Evolutionary conservation across 2,113 vertebrate genomes (phyloP).

Genomic region (Gymnorhina tibicen): DNA sequence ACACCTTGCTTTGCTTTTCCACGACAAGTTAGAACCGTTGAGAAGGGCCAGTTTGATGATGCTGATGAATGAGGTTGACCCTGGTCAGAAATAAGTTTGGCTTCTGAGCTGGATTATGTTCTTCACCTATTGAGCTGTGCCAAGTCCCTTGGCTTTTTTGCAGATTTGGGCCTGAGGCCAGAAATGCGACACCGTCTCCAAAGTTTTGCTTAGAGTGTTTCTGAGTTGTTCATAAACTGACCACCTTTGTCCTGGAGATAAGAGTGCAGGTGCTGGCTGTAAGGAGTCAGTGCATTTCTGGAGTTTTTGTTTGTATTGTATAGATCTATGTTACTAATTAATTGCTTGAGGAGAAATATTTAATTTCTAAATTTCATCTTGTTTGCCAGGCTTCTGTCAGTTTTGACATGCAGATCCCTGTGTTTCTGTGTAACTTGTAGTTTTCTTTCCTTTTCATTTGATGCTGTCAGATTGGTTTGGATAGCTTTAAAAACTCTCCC

Average conservation of each 20-base stretch:
- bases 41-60: conserved; percentile 76
- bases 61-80: conserved; percentile 67
- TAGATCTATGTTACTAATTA: background rate
- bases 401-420: background rate
- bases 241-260: background rate
- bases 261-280: background rate
- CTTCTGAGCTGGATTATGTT: background rate
- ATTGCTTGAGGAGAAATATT: background rate
- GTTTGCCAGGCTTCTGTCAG: background rate
- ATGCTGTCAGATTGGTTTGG: background rate
- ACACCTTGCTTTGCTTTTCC: conserved; percentile 52
- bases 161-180: background rate
- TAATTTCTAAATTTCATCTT: background rate
- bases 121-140: background rate
- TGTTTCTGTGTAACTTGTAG: background rate
- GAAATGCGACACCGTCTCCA: background rate
- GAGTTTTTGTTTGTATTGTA: background rate
- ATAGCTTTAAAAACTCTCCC: background rate
- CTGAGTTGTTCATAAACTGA: background rate
- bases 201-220: background rate
- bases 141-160: background rate
- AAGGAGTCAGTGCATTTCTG: background rate
- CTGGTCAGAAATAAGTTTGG: conserved; percentile 3
- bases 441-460: background rate
- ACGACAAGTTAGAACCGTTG: conserved; percentile 53